These are phyloP conservation scores for Gymnodraco acuticeps DNA, from an alignment of 2,797 vertebrate genomes.

Conservation along the genomic window DNA sequence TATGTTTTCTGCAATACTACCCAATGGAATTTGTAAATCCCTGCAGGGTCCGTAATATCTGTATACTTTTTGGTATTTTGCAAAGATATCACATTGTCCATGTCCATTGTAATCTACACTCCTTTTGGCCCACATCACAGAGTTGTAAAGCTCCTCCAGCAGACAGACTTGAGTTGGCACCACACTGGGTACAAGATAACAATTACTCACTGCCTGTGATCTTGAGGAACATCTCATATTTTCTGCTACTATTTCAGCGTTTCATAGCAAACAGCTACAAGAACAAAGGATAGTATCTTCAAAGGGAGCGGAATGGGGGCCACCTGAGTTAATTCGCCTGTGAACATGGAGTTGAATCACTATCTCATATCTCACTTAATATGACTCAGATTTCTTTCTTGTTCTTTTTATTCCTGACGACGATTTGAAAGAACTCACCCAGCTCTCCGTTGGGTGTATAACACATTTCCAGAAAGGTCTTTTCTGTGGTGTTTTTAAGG, in stretches of 20 bases:
- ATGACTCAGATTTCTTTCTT: slow-evolving; percentile 54
- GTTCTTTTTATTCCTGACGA: slow-evolving; percentile 30
- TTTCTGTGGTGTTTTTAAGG: slow-evolving; percentile 37
- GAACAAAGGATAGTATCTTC: slow-evolving; percentile 67
- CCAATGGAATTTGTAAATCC: background rate
- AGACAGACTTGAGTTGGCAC: slow-evolving; percentile 17
- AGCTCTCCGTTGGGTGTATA: slow-evolving; percentile 31
- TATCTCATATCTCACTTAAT: slow-evolving; percentile 30
- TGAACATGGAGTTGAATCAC: slow-evolving; percentile 64
- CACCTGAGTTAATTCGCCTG: slow-evolving; percentile 64
- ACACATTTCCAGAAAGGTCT: slow-evolving; percentile 10
- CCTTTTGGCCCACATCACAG: slow-evolving; percentile 19
- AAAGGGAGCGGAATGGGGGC: slow-evolving; percentile 58
- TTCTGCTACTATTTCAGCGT: slow-evolving; percentile 50
- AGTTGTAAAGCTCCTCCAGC: slow-evolving; percentile 33
- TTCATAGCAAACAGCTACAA: slow-evolving; percentile 62
- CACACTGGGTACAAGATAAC: slow-evolving; percentile 42
- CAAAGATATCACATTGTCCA: slow-evolving; percentile 10
- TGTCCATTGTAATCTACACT: slow-evolving; percentile 8
- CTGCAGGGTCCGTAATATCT: slow-evolving; percentile 8
- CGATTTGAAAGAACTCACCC: slow-evolving; percentile 24
- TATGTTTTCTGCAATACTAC: background rate
- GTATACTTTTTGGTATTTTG: slow-evolving; percentile 10
- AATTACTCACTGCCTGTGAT: slow-evolving; percentile 41
- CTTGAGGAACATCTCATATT: slow-evolving; percentile 53